phyloP scores from a whole-genome alignment of 2,888 invertebrate species.

The Melolontha melolontha region DNA sequence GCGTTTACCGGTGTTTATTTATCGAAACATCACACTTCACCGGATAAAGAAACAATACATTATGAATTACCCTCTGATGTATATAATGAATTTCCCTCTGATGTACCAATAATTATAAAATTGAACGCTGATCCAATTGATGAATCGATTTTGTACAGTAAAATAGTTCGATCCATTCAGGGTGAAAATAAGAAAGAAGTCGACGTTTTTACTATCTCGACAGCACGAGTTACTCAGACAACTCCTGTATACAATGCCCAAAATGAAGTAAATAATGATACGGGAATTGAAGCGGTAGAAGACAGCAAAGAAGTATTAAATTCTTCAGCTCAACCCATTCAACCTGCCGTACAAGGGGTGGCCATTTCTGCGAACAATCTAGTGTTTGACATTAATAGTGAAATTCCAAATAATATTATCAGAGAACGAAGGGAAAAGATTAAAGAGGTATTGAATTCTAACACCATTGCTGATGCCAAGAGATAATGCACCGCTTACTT shows the following conservation, averaged over 20 bases:
- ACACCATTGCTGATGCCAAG: neutral
- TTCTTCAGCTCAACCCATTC: too few species aligned
- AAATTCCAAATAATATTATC: constrained; percentile 57
- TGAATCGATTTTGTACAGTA: constrained; percentile 34
- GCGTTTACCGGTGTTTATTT: constrained; percentile 69
- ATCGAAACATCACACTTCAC: constrained; percentile 56
- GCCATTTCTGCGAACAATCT: too few species aligned
- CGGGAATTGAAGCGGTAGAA: too few species aligned
- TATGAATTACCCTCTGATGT: constrained; percentile 7
- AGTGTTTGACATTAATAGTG: neutral
- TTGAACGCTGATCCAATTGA: constrained; percentile 25
- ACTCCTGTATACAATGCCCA: too few species aligned
- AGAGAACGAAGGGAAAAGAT: constrained; percentile 63
- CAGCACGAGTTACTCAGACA: too few species aligned
- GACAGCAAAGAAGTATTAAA: too few species aligned
- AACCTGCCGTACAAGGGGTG: too few species aligned
- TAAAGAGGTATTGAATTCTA: constrained; percentile 58
- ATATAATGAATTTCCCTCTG: constrained; percentile 3
- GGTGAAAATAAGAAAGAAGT: neutral
- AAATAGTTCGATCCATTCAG: constrained; percentile 38
- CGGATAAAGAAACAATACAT: constrained; percentile 1
- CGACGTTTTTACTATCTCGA: too few species aligned
- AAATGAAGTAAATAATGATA: too few species aligned
- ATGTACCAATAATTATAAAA: constrained; percentile 16
- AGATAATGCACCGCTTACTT: constrained; percentile 8